These are phyloP conservation scores for Rutilus rutilus DNA, from an alignment of 2,113 vertebrate genomes.

Conservation along the genomic window DNA sequence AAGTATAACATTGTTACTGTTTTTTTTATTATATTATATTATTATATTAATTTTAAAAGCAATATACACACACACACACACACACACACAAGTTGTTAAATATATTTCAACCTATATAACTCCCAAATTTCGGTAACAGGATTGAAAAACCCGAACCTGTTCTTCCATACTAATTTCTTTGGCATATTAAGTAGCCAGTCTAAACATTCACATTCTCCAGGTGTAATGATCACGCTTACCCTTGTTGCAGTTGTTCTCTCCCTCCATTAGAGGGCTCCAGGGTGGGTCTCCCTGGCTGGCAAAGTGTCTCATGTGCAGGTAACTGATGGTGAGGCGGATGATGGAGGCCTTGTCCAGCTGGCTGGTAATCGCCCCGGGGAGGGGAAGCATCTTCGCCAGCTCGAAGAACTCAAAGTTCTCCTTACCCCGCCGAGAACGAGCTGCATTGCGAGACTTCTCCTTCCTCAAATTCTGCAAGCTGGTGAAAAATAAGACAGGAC, in stretches of 20 bases:
- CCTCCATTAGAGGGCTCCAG: constrained; percentile 81
- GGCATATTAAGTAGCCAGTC: not conserved
- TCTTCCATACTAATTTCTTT: not conserved
- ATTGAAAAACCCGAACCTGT: not conserved
- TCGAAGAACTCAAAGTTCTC: constrained; percentile 94
- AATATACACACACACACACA: too few species aligned
- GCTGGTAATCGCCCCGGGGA: constrained; percentile 90
- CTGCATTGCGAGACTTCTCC: constrained; percentile 90
- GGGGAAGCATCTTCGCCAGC: constrained; percentile 87
- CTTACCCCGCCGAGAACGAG: constrained; percentile 88
- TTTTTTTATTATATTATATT: too few species aligned
- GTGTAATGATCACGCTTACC: constrained; percentile 55
- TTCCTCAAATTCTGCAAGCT: constrained; percentile 90
- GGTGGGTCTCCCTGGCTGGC: constrained; percentile 86
- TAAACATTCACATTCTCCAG: not conserved
- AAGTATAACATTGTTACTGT: too few species aligned
- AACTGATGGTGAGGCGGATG: constrained; percentile 91
- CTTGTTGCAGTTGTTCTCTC: constrained; percentile 78
- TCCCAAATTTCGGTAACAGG: not conserved
- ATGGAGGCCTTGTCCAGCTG: constrained; percentile 92
- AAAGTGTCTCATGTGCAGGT: constrained; percentile 90
- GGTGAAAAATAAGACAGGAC: constrained; percentile 18
- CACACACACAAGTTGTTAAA: too few species aligned
- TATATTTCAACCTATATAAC: too few species aligned
- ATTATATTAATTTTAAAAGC: too few species aligned